These are phyloP conservation scores for Epinephelus coioides DNA, from an alignment of 2,797 vertebrate species.

Conservation along the genomic window DNA sequence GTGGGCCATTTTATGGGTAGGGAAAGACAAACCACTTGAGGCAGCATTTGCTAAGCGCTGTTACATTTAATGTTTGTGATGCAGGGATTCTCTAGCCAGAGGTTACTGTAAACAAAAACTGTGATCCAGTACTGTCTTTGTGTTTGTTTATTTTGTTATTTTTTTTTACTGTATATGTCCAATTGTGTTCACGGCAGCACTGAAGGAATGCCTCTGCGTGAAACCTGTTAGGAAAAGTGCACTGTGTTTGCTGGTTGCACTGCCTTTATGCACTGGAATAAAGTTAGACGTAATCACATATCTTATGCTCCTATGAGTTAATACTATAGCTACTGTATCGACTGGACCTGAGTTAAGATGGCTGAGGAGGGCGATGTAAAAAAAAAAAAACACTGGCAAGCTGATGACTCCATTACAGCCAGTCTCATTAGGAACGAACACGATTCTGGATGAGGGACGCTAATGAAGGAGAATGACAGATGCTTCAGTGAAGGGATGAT, in stretches of 20 bases:
- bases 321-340: conserved; percentile 25
- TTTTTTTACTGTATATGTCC: neutral
- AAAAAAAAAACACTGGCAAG: conserved; percentile 61
- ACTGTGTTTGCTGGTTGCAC: neutral
- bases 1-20: too few relatives aligned
- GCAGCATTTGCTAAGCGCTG: too few relatives aligned
- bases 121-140: neutral
- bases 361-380: conserved; percentile 56
- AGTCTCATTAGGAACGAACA: conserved; percentile 70
- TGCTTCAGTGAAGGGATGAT: conserved; percentile 78
- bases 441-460: conserved; percentile 64
- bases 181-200: neutral
- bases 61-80: too few relatives aligned
- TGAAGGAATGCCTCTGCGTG: too few relatives aligned
- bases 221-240: conserved; percentile 5
- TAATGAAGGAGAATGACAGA: conserved; percentile 83
- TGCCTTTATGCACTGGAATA: neutral
- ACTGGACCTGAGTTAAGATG: conserved; percentile 51
- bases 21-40: too few relatives aligned
- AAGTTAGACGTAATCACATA: conserved; percentile 20
- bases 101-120: too few relatives aligned
- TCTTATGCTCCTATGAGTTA: conserved; percentile 32
- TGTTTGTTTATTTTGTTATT: too few relatives aligned
- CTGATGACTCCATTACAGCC: conserved; percentile 75
- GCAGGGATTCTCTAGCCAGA: too few relatives aligned